A percentile compares a stretch with the other conserved stretches of the same genome.
Evolutionary conservation across 2,113 vertebrate genomes (phyloP).

Genomic region (Ophthalmolycus amberensis): DNA sequence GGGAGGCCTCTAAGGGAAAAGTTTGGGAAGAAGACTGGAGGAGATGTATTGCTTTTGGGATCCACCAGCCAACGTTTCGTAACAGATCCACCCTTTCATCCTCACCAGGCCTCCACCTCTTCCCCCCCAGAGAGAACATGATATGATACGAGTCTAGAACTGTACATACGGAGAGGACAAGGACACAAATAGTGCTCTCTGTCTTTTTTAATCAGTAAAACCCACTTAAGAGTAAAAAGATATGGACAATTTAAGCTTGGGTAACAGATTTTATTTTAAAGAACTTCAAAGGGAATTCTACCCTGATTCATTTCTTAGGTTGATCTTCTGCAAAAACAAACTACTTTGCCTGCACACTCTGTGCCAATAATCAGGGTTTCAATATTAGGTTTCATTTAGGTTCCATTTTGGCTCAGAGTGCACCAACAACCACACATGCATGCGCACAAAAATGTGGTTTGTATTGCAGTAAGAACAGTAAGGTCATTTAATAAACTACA

Average conservation of each 20-base stretch:
- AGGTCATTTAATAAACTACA: neutral
- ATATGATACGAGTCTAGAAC: slow-evolving; percentile 43
- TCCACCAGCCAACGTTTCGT: slow-evolving; percentile 36
- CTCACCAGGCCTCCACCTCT: slow-evolving; percentile 43
- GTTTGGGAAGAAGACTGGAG: slow-evolving; percentile 29
- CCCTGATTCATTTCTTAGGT: slow-evolving; percentile 26
- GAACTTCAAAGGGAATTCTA: slow-evolving; percentile 28
- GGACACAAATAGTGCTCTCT: slow-evolving; percentile 6
- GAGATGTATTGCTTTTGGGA: slow-evolving; percentile 60
- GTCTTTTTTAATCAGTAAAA: slow-evolving; percentile 15
- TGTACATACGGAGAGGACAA: slow-evolving; percentile 24
- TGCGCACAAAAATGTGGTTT: neutral
- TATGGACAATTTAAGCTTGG: slow-evolving; percentile 23
- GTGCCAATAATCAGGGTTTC: neutral
- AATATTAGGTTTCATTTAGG: neutral
- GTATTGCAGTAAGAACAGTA: neutral
- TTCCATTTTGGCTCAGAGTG: neutral
- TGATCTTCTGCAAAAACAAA: slow-evolving; percentile 40
- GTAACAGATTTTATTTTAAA: neutral
- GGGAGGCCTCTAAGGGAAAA: neutral
- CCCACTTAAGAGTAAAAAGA: slow-evolving; percentile 17
- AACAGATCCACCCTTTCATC: slow-evolving; percentile 39
- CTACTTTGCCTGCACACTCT: no score
- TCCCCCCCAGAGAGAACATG: slow-evolving; percentile 21
- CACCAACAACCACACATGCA: neutral